Base-by-base conservation (phyloP, 2,888 invertebrate species). In the Pocota personata region DNA sequence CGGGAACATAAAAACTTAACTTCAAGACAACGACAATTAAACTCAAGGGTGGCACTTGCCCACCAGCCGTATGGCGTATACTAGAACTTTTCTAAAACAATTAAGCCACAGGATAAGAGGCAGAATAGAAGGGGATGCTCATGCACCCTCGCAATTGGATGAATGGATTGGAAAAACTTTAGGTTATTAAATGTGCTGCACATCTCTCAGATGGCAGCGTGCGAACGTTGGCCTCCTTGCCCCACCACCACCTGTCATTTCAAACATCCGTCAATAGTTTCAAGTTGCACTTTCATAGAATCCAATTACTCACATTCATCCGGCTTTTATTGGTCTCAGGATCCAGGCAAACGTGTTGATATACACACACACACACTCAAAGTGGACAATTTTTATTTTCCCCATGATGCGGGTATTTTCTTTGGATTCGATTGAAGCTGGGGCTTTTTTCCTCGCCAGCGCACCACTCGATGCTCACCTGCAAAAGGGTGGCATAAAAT, bases 1-100 rank as follows among this genome's bases (percentile, higher is more conserved):
- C 32, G 66, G 37, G 24, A 64, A 30, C 35, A 58, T 19, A 62
- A 80, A 57, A 71, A 58, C 72, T 82, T 55, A 76, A 86, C 80
- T 80, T 80, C 21, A 86, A 86, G 72, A 71, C 76, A 71, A 80
- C 66, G 80, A 77, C 80, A 86, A 80, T 86, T 86, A 72, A 86
- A 77, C 55, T 77, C 40, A 72, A 77, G 76, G 67, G 76, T 76
- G 66, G 35, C 66, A 72, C 72, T 79, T 64, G 73, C 84, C 79
- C 75, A 60, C 43, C 64, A 79, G 79, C 50, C 43, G 40, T 40
- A 7, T 64, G 79, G 43, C 43, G 40, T 40, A 7, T 64, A 60
- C 43, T 77, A 57, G n/a, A n/a, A 67, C 43, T 67, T 67, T 43
- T 57, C 76, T 66, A 37, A 76, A 80, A 71, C 80, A 80, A 80